These are phyloP conservation scores for Camelus dromedarius DNA, from an alignment of 2,113 vertebrate species.

Conservation along the genomic window DNA sequence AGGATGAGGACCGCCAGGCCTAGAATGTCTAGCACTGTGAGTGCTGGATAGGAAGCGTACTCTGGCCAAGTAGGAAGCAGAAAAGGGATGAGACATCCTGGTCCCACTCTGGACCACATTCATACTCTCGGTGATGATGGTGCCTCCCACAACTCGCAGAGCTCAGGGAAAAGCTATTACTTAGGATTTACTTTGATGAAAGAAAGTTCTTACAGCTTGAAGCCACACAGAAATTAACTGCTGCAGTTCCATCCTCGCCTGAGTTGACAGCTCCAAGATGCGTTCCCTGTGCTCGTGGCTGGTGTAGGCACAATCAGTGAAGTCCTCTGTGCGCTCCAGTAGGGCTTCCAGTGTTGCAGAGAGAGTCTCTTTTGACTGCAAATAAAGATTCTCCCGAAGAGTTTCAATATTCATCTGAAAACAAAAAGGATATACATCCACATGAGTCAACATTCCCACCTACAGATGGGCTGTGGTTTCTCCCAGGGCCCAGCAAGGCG, in stretches of 20 bases:
- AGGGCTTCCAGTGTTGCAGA: constrained; percentile 92
- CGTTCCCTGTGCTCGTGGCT: constrained; percentile 96
- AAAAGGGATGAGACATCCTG: neutral
- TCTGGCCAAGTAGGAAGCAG: neutral
- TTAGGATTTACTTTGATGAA: constrained; percentile 81
- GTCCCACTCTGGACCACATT: neutral
- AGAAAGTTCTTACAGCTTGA: constrained; percentile 92
- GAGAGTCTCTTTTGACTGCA: constrained; percentile 91
- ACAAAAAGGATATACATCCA: neutral
- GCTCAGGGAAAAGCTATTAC: neutral
- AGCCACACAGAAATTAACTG: constrained; percentile 94
- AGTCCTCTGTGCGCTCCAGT: constrained; percentile 96
- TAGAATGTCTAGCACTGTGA: neutral
- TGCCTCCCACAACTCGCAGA: neutral
- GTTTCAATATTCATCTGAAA: constrained; percentile 93
- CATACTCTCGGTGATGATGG: neutral
- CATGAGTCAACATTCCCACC: neutral
- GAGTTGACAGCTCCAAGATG: constrained; percentile 94
- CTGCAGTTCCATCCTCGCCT: constrained; percentile 92
- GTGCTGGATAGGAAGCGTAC: neutral
- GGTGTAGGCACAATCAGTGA: constrained; percentile 98
- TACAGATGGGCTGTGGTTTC: neutral
- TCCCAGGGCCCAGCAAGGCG: neutral
- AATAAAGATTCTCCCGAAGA: constrained; percentile 93
- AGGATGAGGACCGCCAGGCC: neutral